phyloP scores from a whole-genome alignment of 2,888 invertebrate genomes.

The Andrena praecox region DNA sequence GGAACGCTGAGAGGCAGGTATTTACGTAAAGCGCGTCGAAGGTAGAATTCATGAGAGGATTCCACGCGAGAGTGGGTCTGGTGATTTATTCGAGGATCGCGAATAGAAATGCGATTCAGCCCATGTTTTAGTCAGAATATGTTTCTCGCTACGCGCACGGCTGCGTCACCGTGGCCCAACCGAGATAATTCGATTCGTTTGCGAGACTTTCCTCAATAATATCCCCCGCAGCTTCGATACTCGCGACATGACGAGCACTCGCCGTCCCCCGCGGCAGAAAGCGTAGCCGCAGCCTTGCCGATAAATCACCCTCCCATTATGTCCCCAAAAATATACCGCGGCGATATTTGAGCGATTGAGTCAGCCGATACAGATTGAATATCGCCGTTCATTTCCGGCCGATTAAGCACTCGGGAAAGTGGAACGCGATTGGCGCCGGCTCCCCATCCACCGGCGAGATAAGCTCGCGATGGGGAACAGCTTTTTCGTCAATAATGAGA shows the following conservation, averaged over 20 bases:
- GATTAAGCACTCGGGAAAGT: conserved; percentile 57
- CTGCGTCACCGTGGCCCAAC: no score
- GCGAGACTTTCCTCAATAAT: no score
- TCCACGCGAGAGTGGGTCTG: no score
- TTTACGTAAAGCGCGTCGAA: no score
- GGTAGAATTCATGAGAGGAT: no score
- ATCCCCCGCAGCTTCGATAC: neutral
- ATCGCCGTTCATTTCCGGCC: conserved; percentile 52
- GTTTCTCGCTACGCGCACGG: no score
- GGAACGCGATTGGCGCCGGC: conserved; percentile 44
- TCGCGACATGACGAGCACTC: neutral
- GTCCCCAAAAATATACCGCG: conserved; percentile 34
- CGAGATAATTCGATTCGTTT: no score
- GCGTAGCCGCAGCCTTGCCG: neutral
- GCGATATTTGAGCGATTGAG: conserved; percentile 19
- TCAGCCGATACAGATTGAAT: conserved; percentile 52
- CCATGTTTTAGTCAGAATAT: no score
- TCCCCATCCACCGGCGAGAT: conserved; percentile 20
- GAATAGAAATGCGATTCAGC: no score
- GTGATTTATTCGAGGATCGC: no score
- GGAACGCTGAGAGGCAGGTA: no score
- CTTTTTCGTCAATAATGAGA: conserved; percentile 47
- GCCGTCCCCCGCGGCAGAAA: neutral
- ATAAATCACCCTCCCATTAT: conserved; percentile 18
- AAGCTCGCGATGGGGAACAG: conserved; percentile 41